Conservation (phyloP, 2,797 vertebrate genomes). For the Catharus ustulatus region DNA sequence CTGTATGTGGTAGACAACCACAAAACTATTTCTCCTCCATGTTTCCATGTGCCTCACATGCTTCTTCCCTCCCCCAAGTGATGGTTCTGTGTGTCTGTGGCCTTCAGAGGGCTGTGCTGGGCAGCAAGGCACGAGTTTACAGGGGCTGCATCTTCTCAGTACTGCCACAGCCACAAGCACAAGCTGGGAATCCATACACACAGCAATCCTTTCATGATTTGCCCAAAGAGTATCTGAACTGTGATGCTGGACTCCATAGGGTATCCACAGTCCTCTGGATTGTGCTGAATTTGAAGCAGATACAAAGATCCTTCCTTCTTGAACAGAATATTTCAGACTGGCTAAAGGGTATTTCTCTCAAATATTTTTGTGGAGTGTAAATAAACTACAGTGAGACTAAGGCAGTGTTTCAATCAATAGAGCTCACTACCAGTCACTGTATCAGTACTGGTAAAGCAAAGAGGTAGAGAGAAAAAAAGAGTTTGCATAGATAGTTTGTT, state of each 20-base stretch:
- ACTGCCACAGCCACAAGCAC: fast-evolving
- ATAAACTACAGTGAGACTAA: neutral
- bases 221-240: neutral
- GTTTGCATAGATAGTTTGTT: neutral
- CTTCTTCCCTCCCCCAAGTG: neutral
- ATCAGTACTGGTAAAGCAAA: neutral
- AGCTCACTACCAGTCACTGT: neutral
- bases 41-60: fast-evolving
- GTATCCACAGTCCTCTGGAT: too few relatives aligned
- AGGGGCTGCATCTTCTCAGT: fast-evolving
- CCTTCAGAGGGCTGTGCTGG: neutral
- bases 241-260: neutral
- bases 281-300: neutral
- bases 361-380: neutral
- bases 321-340: neutral
- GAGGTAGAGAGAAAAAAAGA: neutral
- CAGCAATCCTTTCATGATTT: fast-evolving
- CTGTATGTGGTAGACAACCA: neutral
- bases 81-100: neutral
- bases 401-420: neutral
- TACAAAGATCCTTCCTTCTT: neutral
- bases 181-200: fast-evolving
- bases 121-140: neutral
- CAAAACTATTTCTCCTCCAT: neutral
- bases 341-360: neutral